Base-by-base conservation (phyloP, 2,888 invertebrate species). In the Norana najaformis region DNA sequence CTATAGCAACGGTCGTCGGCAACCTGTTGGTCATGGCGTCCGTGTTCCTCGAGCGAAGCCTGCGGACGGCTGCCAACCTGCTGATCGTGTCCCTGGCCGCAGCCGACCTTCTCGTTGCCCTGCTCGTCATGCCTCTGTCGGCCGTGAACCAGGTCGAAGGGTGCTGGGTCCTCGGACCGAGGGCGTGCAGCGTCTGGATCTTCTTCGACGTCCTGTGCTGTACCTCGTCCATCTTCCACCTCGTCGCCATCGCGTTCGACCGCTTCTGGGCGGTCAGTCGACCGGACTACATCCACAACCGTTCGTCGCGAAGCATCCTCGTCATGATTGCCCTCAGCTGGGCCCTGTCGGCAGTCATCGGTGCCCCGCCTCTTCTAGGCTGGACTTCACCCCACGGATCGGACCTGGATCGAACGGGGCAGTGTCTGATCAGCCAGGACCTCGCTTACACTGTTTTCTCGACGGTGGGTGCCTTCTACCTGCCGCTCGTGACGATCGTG, bases 21-120 rank as follows among this genome's bases (percentile, higher is more conserved):
- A 99, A 99, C 95, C 97, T 98, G 93, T 98, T 99, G 96, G 99
- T 99, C 94, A 98, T 99, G 95, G 97, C 98, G 38, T 99, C 99
- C 92, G 98, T 99, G 93, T 96, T 98, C 94, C 96, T 98, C 94
- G 99, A 99, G 95, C 96, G 97, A 93, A 97, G 98, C 95, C 96
- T 99, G 91, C 98, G 98, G 90, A 98, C 97, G 94, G 98, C 98
- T 90, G 98, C 98, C 93, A 98, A 99, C 96, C 98, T 98, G 95
- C 96, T 99, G 94, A 98, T 99, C 92, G 97, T 98, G 90, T 98
- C 98, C 38, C 96, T 99, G 93, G 99, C 99, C 16, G 98, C 99
- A 90, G 99, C 99, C 20, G 99, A 99, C 95, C 96, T 99, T 90
- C 97, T 99, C 96, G 99, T 99, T 92, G 98, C 98, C 83, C 98